Percentiles rank a stretch among this genome's conserved stretches.
These are phyloP conservation scores for Drosophila nigricruria DNA, from an alignment of 2,888 invertebrate genomes.

Conservation along the genomic window DNA sequence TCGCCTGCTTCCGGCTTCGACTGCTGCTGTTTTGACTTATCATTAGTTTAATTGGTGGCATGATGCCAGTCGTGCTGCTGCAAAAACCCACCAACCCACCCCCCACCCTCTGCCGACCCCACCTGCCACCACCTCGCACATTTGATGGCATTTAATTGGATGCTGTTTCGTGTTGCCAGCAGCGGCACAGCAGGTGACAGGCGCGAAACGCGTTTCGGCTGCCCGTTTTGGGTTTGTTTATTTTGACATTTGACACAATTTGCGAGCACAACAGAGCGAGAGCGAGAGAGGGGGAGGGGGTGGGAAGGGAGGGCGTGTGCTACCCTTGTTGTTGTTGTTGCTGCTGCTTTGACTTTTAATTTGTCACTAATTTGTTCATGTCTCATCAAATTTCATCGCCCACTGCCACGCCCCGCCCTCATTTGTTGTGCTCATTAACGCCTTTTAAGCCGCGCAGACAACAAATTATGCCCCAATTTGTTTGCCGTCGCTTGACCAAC, in stretches of 20 bases:
- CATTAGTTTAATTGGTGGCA: slow-evolving; percentile 84
- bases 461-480: slow-evolving; percentile 66
- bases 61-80: slow-evolving; percentile 64
- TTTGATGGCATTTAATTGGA: slow-evolving; percentile 73
- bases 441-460: slow-evolving; percentile 60
- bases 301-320: background rate
- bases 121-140: background rate
- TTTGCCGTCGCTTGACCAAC: slow-evolving; percentile 69
- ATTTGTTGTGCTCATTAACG: slow-evolving; percentile 70
- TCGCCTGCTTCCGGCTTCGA: background rate
- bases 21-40: slow-evolving; percentile 76
- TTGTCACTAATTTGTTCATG: slow-evolving; percentile 77
- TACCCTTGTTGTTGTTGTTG: slow-evolving; percentile 9
- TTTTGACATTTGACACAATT: slow-evolving; percentile 81
- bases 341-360: slow-evolving; percentile 72
- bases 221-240: slow-evolving; percentile 52
- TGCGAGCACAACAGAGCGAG: slow-evolving; percentile 50
- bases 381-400: slow-evolving; percentile 73
- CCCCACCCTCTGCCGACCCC: background rate
- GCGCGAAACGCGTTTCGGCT: slow-evolving; percentile 1
- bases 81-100: background rate
- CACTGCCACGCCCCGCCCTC: background rate
- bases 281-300: background rate
- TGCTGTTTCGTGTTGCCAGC: slow-evolving; percentile 54
- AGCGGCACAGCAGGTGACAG: slow-evolving; percentile 65